A percentile compares a stretch with the other conserved stretches of the same genome.
Conservation (phyloP, 1,140 invertebrate genomes). For the Homalodisca vitripennis region DNA sequence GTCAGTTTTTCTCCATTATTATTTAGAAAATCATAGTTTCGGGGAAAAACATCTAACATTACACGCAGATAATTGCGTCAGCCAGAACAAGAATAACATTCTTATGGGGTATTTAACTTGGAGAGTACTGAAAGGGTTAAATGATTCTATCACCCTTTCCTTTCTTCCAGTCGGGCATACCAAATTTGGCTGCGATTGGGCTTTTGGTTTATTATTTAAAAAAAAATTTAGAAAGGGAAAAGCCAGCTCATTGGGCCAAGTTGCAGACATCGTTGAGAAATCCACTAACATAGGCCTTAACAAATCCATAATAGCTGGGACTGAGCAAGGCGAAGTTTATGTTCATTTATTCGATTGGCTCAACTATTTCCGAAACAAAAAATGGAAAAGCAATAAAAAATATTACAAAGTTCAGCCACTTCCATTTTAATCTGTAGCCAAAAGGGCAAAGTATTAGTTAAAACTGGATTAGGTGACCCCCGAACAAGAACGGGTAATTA, state of each 20-base stretch:
- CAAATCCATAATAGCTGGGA: constrained; percentile 5
- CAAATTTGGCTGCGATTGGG: constrained; percentile 31
- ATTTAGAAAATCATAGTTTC: constrained; percentile 30
- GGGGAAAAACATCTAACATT: constrained; percentile 18
- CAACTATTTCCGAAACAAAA: no score
- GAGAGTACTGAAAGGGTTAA: constrained; percentile 11
- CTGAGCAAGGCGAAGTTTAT: constrained; percentile 14
- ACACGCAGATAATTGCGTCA: constrained; percentile 36
- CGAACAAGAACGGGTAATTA: no score
- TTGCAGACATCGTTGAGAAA: constrained; percentile 18
- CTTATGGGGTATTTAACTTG: background rate
- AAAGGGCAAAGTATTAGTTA: no score
- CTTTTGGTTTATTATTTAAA: constrained; percentile 24
- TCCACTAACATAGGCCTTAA: constrained; percentile 22
- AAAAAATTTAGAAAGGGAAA: background rate
- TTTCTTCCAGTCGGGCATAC: constrained; percentile 30
- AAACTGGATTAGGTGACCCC: no score
- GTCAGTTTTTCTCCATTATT: constrained; percentile 34
- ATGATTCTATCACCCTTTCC: background rate
- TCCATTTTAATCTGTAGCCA: no score
- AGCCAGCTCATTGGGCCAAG: constrained; percentile 15
- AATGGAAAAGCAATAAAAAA: no score
- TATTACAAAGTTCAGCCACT: no score
- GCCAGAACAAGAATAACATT: constrained; percentile 23
- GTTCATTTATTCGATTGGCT: no score